Evolutionary conservation across 2,888 invertebrate genomes (phyloP).

Genomic region (Mayetiola destructor): DNA sequence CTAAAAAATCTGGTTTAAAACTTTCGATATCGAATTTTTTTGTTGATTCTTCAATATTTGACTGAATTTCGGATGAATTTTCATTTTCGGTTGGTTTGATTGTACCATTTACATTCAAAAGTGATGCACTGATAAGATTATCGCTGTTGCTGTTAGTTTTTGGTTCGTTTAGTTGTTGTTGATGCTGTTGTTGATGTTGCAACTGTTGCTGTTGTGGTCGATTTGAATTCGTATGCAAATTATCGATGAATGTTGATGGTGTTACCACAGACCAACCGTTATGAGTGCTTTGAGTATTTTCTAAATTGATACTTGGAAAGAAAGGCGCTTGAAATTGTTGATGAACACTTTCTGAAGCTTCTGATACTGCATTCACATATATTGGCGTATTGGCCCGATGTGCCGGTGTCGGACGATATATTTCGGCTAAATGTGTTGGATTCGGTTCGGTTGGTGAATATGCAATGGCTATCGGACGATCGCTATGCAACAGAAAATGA

Average conservation of each 20-base stretch:
- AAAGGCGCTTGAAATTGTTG: conserved; percentile 53
- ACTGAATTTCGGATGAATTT: conserved; percentile 23
- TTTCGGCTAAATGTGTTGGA: conserved; percentile 18
- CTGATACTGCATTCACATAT: not conserved
- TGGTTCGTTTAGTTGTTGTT: not conserved
- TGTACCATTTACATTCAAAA: conserved; percentile 22
- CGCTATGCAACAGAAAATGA: conserved; percentile 20
- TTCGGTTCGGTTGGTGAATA: conserved; percentile 45
- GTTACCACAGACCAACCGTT: conserved; percentile 49
- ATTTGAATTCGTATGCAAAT: conserved; percentile 29
- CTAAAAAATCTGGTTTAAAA: conserved; percentile 52
- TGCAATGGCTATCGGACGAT: conserved; percentile 45
- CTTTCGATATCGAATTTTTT: conserved; percentile 47
- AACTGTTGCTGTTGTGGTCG: not conserved
- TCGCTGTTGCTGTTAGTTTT: not conserved
- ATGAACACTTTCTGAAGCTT: conserved; percentile 20
- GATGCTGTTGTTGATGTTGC: not conserved
- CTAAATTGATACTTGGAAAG: conserved; percentile 48
- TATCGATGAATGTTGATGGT: conserved; percentile 23
- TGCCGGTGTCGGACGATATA: conserved; percentile 1
- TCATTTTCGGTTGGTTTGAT: conserved; percentile 24
- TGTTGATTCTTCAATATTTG: conserved; percentile 28
- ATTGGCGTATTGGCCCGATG: not conserved
- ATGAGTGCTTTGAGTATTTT: conserved; percentile 36
- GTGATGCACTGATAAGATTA: conserved; percentile 23